phyloP scores from a whole-genome alignment of 2,888 invertebrate genomes.

The Ligdia adustata region DNA sequence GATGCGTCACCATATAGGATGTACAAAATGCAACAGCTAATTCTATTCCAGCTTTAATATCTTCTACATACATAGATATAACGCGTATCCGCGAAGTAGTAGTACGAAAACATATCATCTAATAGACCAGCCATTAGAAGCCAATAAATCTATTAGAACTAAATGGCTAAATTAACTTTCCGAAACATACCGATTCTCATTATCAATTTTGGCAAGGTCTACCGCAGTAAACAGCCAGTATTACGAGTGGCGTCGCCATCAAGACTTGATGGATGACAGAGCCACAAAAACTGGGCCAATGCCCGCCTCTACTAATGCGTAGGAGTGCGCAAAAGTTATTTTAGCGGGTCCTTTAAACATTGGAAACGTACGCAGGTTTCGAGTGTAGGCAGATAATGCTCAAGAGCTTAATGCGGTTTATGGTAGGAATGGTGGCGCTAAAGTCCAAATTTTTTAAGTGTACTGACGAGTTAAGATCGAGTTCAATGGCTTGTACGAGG shows the following conservation, averaged over 20 bases:
- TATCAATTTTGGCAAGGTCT: conserved; percentile 24
- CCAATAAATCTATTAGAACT: conserved; percentile 5
- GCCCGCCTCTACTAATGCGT: conserved; percentile 40
- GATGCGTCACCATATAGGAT: too few species aligned
- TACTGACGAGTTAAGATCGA: too few species aligned
- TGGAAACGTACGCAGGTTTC: conserved; percentile 32
- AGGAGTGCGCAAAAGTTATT: conserved; percentile 39
- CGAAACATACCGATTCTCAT: conserved; percentile 6
- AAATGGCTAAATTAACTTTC: conserved; percentile 1
- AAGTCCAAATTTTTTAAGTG: too few species aligned
- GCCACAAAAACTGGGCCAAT: conserved; percentile 53
- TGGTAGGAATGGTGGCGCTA: conserved; percentile 16
- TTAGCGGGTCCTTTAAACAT: conserved; percentile 37
- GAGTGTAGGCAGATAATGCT: conserved; percentile 32
- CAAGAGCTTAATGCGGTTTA: conserved; percentile 26
- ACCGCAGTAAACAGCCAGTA: conserved; percentile 25
- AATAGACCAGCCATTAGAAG: conserved; percentile 5
- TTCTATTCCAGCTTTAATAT: too few species aligned
- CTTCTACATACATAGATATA: too few species aligned
- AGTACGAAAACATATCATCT: too few species aligned
- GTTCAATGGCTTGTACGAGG: background rate
- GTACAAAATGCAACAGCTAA: too few species aligned
- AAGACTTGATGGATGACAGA: conserved; percentile 42
- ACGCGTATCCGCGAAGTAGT: too few species aligned
- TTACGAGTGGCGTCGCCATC: conserved; percentile 31